A percentile compares a stretch with the other conserved stretches of the same genome.
These are phyloP conservation scores for Synanthedon formicaeformis DNA, from an alignment of 2,888 invertebrate species.

Conservation along the genomic window DNA sequence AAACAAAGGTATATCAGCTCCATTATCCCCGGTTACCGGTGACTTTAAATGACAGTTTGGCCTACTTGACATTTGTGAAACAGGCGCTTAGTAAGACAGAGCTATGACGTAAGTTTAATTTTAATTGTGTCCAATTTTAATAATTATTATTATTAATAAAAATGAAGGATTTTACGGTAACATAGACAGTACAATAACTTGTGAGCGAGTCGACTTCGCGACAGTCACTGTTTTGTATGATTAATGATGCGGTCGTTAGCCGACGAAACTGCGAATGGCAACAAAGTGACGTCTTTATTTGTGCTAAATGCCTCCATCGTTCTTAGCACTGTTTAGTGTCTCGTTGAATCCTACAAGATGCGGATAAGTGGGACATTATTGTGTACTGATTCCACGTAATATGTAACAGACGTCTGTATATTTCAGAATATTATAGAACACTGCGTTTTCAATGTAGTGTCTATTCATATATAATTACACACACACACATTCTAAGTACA, in stretches of 20 bases:
- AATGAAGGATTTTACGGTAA: constrained; percentile 4
- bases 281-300: constrained; percentile 43
- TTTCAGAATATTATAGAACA: no score
- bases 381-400: not conserved
- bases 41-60: no score
- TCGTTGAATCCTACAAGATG: not conserved
- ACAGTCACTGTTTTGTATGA: constrained; percentile 44
- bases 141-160: no score
- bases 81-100: no score
- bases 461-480: no score
- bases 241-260: constrained; percentile 51
- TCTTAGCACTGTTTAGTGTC: constrained; percentile 9
- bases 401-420: not conserved
- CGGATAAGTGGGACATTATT: not conserved
- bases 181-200: constrained; percentile 22
- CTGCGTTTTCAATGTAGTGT: no score
- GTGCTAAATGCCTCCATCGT: constrained; percentile 34
- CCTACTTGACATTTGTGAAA: no score
- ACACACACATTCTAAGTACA: no score
- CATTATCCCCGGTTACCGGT: no score
- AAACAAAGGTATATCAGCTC: no score
- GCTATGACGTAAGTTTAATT: no score
- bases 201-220: constrained; percentile 30
- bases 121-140: no score
- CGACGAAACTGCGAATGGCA: constrained; percentile 39